phyloP scores from a whole-genome alignment of 2,113 vertebrate genomes.

The Nipponia nippon region DNA sequence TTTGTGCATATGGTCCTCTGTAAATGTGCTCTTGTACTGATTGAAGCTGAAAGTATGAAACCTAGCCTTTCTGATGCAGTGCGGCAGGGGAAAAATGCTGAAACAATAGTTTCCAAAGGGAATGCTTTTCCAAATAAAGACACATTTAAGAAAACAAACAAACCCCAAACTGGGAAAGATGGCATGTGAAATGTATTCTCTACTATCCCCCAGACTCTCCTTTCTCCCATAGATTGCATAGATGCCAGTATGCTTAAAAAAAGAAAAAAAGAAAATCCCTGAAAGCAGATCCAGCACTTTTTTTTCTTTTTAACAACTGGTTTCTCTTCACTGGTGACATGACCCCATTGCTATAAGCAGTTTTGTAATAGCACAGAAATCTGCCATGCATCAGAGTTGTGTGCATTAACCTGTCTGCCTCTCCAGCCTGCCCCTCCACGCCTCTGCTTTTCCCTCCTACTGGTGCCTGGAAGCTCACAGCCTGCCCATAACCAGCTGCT shows the following conservation, averaged over 20 bases:
- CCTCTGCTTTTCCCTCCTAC: background rate
- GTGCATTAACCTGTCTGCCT: background rate
- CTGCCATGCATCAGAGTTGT: background rate
- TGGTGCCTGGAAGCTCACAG: background rate
- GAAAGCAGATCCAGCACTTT: background rate
- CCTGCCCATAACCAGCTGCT: background rate
- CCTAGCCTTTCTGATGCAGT: conserved; percentile 1
- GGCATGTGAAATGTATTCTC: background rate
- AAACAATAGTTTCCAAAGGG: conserved; percentile 31
- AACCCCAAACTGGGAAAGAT: background rate
- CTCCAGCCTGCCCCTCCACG: fast-evolving
- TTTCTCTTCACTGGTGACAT: background rate
- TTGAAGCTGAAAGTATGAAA: conserved; percentile 62
- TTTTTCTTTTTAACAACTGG: background rate
- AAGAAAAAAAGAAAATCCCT: background rate
- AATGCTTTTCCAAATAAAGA: conserved; percentile 7
- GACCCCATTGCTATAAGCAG: background rate
- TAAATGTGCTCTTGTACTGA: conserved; percentile 66
- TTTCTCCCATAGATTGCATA: background rate
- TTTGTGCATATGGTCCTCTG: conserved; percentile 55
- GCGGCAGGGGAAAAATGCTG: background rate
- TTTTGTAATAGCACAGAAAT: background rate
- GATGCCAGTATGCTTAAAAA: background rate
- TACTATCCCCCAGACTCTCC: background rate
- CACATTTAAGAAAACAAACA: background rate